phyloP scores from a whole-genome alignment of 2,797 vertebrate genomes.

The Nothura maculosa region DNA sequence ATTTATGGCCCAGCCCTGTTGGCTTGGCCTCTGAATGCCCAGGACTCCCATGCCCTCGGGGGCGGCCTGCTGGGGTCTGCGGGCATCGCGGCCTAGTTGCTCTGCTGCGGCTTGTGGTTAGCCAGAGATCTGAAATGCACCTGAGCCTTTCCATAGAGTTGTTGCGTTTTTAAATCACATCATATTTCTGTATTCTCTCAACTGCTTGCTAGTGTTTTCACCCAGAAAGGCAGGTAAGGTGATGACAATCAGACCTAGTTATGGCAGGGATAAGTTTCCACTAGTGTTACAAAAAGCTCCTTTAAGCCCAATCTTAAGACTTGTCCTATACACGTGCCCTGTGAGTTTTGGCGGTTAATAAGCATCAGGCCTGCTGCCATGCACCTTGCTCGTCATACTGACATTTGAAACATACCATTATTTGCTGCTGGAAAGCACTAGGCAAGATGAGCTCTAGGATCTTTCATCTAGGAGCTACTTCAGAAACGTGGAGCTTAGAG shows the following conservation, averaged over 20 bases:
- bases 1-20: accelerated
- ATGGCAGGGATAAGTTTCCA: accelerated
- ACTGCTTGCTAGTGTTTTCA: background rate
- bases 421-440: too few relatives aligned
- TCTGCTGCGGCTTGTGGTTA: accelerated
- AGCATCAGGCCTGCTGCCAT: background rate
- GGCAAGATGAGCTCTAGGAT: background rate
- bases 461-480: accelerated
- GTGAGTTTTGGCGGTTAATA: accelerated
- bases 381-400: accelerated
- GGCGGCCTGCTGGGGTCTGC: accelerated
- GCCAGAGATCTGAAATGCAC: background rate
- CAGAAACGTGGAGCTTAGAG: accelerated
- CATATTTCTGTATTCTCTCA: background rate
- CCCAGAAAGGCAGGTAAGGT: accelerated
- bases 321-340: accelerated
- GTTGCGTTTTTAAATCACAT: background rate
- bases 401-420: accelerated
- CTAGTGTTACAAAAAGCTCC: background rate
- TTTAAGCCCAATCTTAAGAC: background rate
- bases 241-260: accelerated
- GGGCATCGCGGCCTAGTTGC: accelerated
- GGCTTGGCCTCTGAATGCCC: accelerated
- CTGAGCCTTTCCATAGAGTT: background rate
- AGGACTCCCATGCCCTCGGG: accelerated